These are phyloP conservation scores for Colossoma macropomum DNA, from an alignment of 2,113 vertebrate genomes.

Conservation along the genomic window DNA sequence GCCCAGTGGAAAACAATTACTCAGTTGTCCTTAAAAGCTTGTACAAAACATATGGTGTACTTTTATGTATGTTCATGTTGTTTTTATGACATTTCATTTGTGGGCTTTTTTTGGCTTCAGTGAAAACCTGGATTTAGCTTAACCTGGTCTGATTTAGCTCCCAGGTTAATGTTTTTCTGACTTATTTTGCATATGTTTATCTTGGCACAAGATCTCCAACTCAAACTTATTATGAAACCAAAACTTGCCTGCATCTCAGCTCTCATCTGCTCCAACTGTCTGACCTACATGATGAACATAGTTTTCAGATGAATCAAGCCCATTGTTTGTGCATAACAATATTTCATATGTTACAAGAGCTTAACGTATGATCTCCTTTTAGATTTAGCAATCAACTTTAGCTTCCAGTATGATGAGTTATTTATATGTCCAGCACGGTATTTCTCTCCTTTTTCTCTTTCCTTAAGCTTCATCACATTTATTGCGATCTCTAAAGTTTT, in stretches of 20 bases:
- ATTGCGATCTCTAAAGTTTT: no score
- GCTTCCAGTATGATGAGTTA: no score
- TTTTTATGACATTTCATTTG: no score
- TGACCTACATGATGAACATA: not conserved
- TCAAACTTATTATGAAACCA: constrained; percentile 23
- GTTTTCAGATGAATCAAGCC: not conserved
- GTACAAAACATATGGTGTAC: not conserved
- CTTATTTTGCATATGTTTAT: constrained; percentile 13
- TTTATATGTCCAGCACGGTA: no score
- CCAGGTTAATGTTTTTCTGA: not conserved
- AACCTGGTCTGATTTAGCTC: not conserved
- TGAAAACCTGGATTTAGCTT: not conserved
- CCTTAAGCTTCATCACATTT: no score
- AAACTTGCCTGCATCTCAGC: not conserved
- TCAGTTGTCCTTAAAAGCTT: not conserved
- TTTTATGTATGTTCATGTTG: not conserved
- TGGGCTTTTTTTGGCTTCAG: no score
- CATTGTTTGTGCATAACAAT: not conserved
- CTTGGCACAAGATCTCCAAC: not conserved
- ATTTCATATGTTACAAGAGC: not conserved
- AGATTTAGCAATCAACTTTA: no score
- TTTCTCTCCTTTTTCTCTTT: no score
- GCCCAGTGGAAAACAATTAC: no score
- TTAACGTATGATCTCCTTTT: no score
- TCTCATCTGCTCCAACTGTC: no score